Evolutionary conservation across 2,888 invertebrate genomes (phyloP).

Genomic region (Lingula anatina): DNA sequence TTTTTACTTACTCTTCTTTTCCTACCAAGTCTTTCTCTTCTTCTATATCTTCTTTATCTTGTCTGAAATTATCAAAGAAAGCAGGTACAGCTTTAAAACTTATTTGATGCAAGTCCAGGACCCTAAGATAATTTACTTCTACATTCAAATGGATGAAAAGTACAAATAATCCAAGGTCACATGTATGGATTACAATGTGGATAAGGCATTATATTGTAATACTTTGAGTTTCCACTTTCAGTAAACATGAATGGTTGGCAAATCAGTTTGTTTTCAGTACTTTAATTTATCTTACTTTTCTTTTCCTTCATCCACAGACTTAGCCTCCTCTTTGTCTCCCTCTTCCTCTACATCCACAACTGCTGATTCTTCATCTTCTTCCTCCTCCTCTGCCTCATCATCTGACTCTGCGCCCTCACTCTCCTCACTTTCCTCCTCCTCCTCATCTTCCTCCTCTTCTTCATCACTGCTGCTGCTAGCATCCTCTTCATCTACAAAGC

Average conservation of each 20-base stretch:
- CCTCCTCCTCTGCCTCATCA: slow-evolving; percentile 14
- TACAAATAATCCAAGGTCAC: no score
- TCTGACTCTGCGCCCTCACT: slow-evolving; percentile 14
- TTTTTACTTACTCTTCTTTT: no score
- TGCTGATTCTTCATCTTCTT: slow-evolving; percentile 17
- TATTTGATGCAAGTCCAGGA: no score
- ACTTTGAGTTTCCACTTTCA: no score
- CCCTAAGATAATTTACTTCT: no score
- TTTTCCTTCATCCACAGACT: slow-evolving; percentile 12
- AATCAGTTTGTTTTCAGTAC: no score
- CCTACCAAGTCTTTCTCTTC: slow-evolving; percentile 3
- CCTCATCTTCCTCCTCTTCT: slow-evolving; percentile 1
- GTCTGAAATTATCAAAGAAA: no score
- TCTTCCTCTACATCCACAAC: slow-evolving; percentile 20
- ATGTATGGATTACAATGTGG: no score
- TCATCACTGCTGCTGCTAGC: slow-evolving; percentile 1
- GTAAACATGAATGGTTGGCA: no score
- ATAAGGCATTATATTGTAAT: no score
- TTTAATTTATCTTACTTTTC: not conserved
- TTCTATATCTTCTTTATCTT: not conserved
- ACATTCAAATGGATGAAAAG: no score
- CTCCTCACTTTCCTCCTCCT: slow-evolving; percentile 15
- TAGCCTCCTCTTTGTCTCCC: slow-evolving; percentile 15
- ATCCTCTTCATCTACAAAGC: slow-evolving; percentile 1
- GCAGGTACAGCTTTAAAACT: no score